A percentile compares a stretch with the other conserved stretches of the same genome.
phyloP scores from a whole-genome alignment of 2,888 invertebrate species.

The Diarsia mendica region DNA sequence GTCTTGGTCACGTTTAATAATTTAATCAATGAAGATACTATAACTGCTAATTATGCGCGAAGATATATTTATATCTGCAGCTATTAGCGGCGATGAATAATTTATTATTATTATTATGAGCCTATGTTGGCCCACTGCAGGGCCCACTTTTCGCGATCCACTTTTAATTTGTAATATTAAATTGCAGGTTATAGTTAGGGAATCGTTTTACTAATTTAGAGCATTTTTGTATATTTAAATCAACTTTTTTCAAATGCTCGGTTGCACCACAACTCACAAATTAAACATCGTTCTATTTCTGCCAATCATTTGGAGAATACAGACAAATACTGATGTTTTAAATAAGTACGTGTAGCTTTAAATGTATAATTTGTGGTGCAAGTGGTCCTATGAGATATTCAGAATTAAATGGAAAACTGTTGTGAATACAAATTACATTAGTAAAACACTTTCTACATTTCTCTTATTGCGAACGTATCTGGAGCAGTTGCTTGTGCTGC shows the following conservation, averaged over 20 bases:
- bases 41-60: no score
- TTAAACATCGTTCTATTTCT: neutral
- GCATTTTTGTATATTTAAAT: neutral
- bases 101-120: no score
- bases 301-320: neutral
- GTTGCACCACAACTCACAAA: neutral
- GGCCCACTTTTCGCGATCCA: no score
- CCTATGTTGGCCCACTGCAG: no score
- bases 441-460: conserved; percentile 48
- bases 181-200: neutral
- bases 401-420: conserved; percentile 42
- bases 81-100: neutral
- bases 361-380: neutral
- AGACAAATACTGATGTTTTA: neutral
- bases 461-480: conserved; percentile 36
- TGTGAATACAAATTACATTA: conserved; percentile 50
- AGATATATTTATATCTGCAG: no score
- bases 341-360: neutral
- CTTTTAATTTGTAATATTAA: neutral
- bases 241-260: neutral
- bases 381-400: conserved; percentile 2
- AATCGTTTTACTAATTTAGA: neutral
- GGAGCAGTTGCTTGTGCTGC: conserved; percentile 11
- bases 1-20: conserved; percentile 67
- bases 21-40: conserved; percentile 55